A percentile compares a stretch with the other conserved stretches of the same genome.
Evolutionary conservation across 2,113 vertebrate genomes (phyloP).

Genomic region (Mustela lutreola): DNA sequence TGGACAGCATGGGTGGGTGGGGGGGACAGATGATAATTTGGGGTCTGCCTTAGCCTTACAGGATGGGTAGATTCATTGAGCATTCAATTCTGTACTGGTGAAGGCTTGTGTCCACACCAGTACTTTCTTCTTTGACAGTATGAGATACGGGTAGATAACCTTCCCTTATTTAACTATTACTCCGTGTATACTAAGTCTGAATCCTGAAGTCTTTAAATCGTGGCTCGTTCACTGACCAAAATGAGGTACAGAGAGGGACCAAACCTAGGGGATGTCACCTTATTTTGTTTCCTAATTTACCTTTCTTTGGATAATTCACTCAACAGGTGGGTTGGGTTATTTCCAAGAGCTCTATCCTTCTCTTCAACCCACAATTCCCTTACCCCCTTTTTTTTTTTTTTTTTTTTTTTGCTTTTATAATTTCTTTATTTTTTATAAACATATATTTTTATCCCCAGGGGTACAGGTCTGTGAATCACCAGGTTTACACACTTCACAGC

Average conservation of each 20-base stretch:
- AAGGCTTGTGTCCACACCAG: background rate
- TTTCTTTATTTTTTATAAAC: too few relatives aligned
- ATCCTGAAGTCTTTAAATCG: background rate
- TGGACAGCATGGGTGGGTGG: background rate
- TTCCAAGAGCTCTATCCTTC: background rate
- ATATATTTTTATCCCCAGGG: too few relatives aligned
- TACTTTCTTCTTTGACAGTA: background rate
- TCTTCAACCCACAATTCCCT: background rate
- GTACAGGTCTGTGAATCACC: too few relatives aligned
- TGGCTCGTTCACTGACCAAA: background rate
- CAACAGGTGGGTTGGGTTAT: background rate
- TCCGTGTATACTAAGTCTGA: background rate
- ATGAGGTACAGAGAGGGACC: background rate
- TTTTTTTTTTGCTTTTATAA: too few relatives aligned
- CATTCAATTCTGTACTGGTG: background rate
- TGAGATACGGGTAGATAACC: background rate
- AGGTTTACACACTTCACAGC: too few relatives aligned
- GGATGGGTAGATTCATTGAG: background rate
- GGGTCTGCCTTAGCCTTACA: background rate
- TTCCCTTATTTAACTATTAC: background rate
- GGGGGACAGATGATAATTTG: background rate
- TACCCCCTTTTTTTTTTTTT: too few relatives aligned
- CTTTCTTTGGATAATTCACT: background rate
- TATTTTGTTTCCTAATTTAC: background rate
- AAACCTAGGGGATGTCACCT: background rate